Percentiles rank a stretch among this genome's conserved stretches.
Conservation (phyloP, 2,888 invertebrate species). For the Nyleta sp. region DNA sequence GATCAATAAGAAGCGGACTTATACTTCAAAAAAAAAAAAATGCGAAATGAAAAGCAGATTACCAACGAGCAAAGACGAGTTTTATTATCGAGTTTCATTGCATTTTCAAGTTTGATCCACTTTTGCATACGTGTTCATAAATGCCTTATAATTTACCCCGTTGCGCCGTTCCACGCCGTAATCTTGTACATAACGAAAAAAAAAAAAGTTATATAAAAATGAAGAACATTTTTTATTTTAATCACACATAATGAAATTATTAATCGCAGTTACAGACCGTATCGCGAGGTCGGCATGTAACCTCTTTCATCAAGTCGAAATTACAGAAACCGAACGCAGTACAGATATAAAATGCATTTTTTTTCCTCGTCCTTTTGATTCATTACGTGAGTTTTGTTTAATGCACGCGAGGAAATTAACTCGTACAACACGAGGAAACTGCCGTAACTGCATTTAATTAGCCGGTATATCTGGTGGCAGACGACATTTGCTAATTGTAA, state of each 20-base stretch:
- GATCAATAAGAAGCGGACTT: no score
- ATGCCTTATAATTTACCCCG: no score
- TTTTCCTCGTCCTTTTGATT: conserved; percentile 6
- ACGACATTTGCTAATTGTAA: not conserved
- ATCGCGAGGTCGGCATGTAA: not conserved
- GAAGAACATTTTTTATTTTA: no score
- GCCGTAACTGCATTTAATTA: conserved; percentile 23
- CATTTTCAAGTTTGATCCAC: no score
- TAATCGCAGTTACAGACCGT: no score
- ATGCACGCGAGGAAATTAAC: conserved; percentile 12
- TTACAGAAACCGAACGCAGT: not conserved
- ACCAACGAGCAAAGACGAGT: no score
- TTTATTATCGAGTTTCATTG: no score
- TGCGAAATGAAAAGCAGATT: not conserved
- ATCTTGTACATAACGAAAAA: no score
- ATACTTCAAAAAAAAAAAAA: conserved; percentile 12
- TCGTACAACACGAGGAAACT: conserved; percentile 13
- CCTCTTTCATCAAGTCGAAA: not conserved
- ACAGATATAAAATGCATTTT: not conserved
- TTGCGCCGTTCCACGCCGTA: no score
- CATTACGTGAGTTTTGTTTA: conserved; percentile 14
- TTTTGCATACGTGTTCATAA: no score
- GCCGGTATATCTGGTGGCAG: conserved; percentile 5
- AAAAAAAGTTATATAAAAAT: no score
- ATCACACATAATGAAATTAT: no score